These are phyloP conservation scores for Nymphalis io DNA, from an alignment of 1,140 invertebrate species.

Conservation along the genomic window DNA sequence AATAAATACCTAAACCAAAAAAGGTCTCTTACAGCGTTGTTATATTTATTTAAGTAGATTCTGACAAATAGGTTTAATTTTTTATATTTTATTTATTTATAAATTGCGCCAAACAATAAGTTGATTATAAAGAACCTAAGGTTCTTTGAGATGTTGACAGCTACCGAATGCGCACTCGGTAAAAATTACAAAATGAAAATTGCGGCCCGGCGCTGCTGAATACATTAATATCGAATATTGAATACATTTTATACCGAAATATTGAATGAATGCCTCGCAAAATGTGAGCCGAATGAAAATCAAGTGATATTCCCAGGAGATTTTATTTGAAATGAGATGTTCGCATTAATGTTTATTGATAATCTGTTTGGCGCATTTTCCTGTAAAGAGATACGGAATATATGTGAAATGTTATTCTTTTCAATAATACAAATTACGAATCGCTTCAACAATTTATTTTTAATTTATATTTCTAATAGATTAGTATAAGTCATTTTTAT, in stretches of 20 bases:
- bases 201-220: constrained; percentile 75
- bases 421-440: constrained; percentile 13
- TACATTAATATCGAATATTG: constrained; percentile 81
- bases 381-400: constrained; percentile 32
- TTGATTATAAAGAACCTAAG: constrained; percentile 33
- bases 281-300: constrained; percentile 69
- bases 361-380: constrained; percentile 47
- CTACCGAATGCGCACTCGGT: constrained; percentile 67
- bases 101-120: constrained; percentile 22
- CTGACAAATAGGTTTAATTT: background rate
- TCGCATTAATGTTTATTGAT: constrained; percentile 69
- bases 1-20: too few species aligned
- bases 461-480: too few species aligned
- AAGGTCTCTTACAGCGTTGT: too few species aligned
- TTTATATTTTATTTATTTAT: background rate
- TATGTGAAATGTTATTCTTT: constrained; percentile 29
- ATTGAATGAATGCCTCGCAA: constrained; percentile 72
- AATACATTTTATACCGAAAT: constrained; percentile 79
- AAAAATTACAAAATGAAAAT: constrained; percentile 81
- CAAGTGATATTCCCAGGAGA: constrained; percentile 66
- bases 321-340: constrained; percentile 73
- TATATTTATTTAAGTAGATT: too few species aligned
- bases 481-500: too few species aligned
- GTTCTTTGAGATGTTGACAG: constrained; percentile 52
- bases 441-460: background rate